These are phyloP conservation scores for Poeciliopsis turneri DNA, from an alignment of 2,797 vertebrate species.

Conservation along the genomic window DNA sequence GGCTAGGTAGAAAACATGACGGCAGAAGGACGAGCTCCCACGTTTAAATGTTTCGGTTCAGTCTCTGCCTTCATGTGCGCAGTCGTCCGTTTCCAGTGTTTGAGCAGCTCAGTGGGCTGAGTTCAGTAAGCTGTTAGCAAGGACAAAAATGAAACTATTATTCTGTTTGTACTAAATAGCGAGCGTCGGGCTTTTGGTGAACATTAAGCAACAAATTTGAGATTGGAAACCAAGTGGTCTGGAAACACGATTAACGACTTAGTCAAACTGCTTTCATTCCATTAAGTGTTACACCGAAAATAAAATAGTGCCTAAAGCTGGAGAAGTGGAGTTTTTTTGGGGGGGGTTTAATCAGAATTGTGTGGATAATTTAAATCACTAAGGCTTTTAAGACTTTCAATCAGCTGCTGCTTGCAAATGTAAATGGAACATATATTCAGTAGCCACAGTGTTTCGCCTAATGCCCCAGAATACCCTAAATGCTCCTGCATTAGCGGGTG, in stretches of 20 bases:
- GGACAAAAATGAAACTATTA: slow-evolving; percentile 48
- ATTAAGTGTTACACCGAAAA: slow-evolving; percentile 10
- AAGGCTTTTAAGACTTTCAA: slow-evolving; percentile 57
- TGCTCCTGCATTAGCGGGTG: slow-evolving; percentile 61
- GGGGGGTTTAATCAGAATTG: slow-evolving; percentile 29
- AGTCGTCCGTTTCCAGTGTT: slow-evolving; percentile 6
- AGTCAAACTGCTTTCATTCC: not conserved
- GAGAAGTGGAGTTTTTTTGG: slow-evolving; percentile 17
- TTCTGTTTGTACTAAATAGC: slow-evolving; percentile 55
- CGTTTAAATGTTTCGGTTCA: slow-evolving; percentile 28
- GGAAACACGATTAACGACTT: slow-evolving; percentile 50
- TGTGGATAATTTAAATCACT: slow-evolving; percentile 41
- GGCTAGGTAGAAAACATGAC: not conserved
- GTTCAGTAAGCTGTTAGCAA: slow-evolving; percentile 19
- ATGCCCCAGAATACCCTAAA: slow-evolving; percentile 52
- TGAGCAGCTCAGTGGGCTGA: slow-evolving; percentile 14
- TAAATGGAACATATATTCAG: slow-evolving; percentile 75
- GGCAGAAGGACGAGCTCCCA: slow-evolving; percentile 30
- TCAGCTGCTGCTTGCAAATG: slow-evolving; percentile 64
- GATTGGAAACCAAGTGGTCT: slow-evolving; percentile 39
- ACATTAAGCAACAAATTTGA: slow-evolving; percentile 63
- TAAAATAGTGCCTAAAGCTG: slow-evolving; percentile 35
- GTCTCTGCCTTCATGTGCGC: slow-evolving; percentile 32
- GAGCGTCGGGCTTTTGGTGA: not conserved
- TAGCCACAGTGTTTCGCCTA: slow-evolving; percentile 56